Evolutionary conservation across 2,888 invertebrate species (phyloP).

Genomic region (Harpalus rufipes): DNA sequence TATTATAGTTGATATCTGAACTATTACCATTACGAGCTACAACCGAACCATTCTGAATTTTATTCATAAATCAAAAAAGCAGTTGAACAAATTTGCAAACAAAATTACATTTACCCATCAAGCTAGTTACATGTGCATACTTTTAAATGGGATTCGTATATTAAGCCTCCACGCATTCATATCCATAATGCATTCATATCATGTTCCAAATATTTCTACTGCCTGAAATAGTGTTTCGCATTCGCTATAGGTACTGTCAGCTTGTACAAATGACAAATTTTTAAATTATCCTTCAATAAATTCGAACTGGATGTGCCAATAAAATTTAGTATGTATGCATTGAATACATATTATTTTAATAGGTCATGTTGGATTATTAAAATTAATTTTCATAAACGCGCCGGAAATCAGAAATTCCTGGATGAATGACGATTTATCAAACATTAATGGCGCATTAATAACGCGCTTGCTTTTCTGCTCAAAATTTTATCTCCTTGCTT

Average conservation of each 20-base stretch:
- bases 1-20: neutral
- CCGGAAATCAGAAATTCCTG: conserved; percentile 37
- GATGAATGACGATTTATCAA: conserved; percentile 13
- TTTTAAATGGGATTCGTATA: conserved; percentile 46
- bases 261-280: conserved; percentile 56
- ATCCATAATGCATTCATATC: conserved; percentile 46
- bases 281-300: conserved; percentile 56
- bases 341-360: conserved; percentile 56
- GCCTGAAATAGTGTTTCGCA: conserved; percentile 8
- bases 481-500: neutral
- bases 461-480: conserved; percentile 3
- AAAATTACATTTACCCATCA: conserved; percentile 46
- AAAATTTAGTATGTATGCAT: conserved; percentile 52
- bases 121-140: conserved; percentile 26
- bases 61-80: conserved; percentile 35
- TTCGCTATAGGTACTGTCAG: neutral
- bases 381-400: conserved; percentile 44
- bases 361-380: conserved; percentile 49
- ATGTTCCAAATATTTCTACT: conserved; percentile 45
- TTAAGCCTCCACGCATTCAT: conserved; percentile 28
- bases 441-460: conserved; percentile 34
- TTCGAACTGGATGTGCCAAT: conserved; percentile 31
- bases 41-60: neutral
- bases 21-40: neutral
- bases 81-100: conserved; percentile 48